Evolutionary conservation across 2,797 vertebrate species (phyloP).

Genomic region (Cirrhinus mrigala): DNA sequence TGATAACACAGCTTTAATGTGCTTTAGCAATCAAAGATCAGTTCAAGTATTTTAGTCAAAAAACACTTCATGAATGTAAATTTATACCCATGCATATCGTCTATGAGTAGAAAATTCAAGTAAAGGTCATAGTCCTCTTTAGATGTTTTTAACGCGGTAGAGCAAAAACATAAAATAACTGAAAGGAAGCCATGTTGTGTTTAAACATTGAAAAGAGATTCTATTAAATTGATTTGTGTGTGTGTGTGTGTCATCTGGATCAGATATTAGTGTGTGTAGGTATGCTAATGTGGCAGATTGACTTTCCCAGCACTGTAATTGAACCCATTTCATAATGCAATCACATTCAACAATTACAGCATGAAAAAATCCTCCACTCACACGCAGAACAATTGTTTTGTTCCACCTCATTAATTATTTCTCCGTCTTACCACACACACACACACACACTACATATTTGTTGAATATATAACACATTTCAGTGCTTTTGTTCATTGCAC

Average conservation of each 20-base stretch:
- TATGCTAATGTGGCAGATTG: slow-evolving; percentile 26
- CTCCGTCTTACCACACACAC: neutral
- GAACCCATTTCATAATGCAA: slow-evolving; percentile 49
- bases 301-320: slow-evolving; percentile 34
- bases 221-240: slow-evolving; percentile 8
- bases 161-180: neutral
- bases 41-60: neutral
- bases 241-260: slow-evolving; percentile 47
- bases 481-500: neutral
- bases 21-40: slow-evolving; percentile 12
- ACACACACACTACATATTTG: neutral
- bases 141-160: neutral
- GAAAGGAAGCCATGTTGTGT: neutral
- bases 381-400: slow-evolving; percentile 21
- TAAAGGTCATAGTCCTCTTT: neutral
- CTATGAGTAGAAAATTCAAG: neutral
- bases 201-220: neutral
- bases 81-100: neutral
- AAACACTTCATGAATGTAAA: neutral
- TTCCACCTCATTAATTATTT: slow-evolving; percentile 19
- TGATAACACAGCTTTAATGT: neutral
- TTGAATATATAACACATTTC: neutral
- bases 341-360: slow-evolving; percentile 72
- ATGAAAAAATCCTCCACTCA: neutral
- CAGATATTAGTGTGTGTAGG: neutral